Percentiles rank a stretch among this genome's conserved stretches.
These are phyloP conservation scores for Microtus richardsoni DNA, from an alignment of 2,113 vertebrate genomes.

Conservation along the genomic window DNA sequence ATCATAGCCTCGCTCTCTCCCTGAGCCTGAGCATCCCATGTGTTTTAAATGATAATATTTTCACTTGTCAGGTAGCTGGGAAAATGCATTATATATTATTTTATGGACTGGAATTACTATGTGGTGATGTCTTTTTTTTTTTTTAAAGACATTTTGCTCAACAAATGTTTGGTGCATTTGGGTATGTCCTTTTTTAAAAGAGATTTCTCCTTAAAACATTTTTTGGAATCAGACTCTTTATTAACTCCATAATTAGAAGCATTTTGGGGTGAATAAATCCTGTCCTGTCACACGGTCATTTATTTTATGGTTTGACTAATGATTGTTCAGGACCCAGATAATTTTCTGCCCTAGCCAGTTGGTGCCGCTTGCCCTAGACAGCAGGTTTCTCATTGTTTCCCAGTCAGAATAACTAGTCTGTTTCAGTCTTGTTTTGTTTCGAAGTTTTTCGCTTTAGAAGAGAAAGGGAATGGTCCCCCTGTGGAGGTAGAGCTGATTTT, in stretches of 20 bases:
- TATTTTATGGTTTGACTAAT: slow-evolving; percentile 25
- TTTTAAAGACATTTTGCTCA: neutral
- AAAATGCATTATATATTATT: slow-evolving; percentile 5
- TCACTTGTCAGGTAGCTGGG: neutral
- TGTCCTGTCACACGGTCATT: slow-evolving; percentile 38
- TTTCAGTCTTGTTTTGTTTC: slow-evolving; percentile 67
- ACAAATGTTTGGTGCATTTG: neutral
- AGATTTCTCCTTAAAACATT: neutral
- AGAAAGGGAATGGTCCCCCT: slow-evolving; percentile 33
- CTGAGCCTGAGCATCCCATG: neutral
- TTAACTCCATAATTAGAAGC: neutral
- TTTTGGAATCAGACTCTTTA: neutral
- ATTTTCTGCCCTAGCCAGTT: slow-evolving; percentile 59
- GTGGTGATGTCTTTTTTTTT: neutral
- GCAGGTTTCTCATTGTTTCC: slow-evolving; percentile 22
- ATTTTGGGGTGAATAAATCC: neutral
- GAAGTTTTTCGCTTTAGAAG: slow-evolving; percentile 64
- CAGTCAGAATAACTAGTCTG: slow-evolving; percentile 62
- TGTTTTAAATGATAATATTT: slow-evolving; percentile 19
- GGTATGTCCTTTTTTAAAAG: neutral
- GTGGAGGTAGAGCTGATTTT: slow-evolving; percentile 78
- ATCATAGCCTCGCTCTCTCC: neutral
- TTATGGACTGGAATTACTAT: slow-evolving; percentile 35
- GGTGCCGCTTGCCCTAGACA: slow-evolving; percentile 66
- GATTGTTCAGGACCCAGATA: slow-evolving; percentile 53